phyloP scores from a whole-genome alignment of 2,113 vertebrate genomes.

The Rhinopomastus cyanomelas region DNA sequence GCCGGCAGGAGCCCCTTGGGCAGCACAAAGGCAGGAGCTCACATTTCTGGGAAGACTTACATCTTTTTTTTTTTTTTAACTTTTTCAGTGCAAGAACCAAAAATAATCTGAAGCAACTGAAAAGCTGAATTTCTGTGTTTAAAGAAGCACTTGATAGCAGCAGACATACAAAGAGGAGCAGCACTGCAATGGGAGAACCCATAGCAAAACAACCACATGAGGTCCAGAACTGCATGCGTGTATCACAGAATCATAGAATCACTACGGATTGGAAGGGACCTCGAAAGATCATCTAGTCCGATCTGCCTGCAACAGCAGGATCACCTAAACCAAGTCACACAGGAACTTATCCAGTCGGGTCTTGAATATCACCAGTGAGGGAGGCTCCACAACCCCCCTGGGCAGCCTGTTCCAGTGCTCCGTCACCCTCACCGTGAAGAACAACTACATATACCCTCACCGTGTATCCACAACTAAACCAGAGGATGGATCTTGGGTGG shows the following conservation, averaged over 20 bases:
- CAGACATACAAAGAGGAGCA: background rate
- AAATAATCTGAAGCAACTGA: background rate
- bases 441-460: too few relatives aligned
- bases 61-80: background rate
- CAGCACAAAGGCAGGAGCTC: background rate
- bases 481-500: background rate
- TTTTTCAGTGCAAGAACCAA: background rate
- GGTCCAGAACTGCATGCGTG: background rate
- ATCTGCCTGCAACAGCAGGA: too few relatives aligned
- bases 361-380: too few relatives aligned
- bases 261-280: too few relatives aligned
- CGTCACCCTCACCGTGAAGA: too few relatives aligned
- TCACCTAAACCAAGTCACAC: too few relatives aligned
- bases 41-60: background rate
- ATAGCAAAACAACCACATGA: fast-evolving
- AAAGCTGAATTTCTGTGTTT: background rate
- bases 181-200: background rate
- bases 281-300: too few relatives aligned
- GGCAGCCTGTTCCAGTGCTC: too few relatives aligned
- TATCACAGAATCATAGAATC: too few relatives aligned
- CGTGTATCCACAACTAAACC: fast-evolving
- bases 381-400: too few relatives aligned
- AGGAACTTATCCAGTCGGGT: too few relatives aligned
- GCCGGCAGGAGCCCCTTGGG: background rate
- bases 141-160: background rate